phyloP scores from a whole-genome alignment of 2,113 vertebrate species.

The Sakesphorus luctuosus region DNA sequence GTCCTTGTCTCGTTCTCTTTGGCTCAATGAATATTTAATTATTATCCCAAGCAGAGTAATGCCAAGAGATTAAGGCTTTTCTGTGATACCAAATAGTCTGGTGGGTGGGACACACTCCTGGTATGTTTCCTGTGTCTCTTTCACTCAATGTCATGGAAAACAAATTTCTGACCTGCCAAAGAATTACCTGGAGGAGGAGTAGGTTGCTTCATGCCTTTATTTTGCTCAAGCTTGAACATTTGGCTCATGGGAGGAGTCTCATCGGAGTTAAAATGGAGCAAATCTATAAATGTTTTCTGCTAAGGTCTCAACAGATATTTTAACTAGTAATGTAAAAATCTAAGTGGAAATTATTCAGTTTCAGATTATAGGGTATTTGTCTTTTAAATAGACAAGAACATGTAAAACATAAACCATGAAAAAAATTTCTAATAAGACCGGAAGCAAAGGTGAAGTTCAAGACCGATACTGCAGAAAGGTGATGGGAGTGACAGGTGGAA shows the following conservation, averaged over 20 bases:
- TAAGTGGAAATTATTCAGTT: neutral
- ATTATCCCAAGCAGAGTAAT: neutral
- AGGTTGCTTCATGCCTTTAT: neutral
- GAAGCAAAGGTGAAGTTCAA: neutral
- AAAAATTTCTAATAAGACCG: neutral
- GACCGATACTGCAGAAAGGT: neutral
- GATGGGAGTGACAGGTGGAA: neutral
- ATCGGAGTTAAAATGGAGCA: neutral
- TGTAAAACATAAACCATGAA: neutral
- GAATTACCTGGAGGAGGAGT: neutral
- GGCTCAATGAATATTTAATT: constrained; percentile 10
- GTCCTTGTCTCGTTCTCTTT: neutral
- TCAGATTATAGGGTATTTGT: neutral
- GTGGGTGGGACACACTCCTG: neutral
- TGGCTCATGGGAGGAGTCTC: neutral
- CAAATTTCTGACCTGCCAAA: neutral
- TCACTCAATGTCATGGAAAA: neutral
- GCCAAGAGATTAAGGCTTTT: neutral
- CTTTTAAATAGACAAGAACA: neutral
- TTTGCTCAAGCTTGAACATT: neutral
- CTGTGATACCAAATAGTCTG: neutral
- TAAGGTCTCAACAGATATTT: neutral
- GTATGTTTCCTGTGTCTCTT: neutral
- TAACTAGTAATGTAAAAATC: neutral
- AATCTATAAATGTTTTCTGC: neutral